Evolutionary conservation across 2,113 vertebrate genomes (phyloP).

Genomic region (Pelmatolapia mariae): DNA sequence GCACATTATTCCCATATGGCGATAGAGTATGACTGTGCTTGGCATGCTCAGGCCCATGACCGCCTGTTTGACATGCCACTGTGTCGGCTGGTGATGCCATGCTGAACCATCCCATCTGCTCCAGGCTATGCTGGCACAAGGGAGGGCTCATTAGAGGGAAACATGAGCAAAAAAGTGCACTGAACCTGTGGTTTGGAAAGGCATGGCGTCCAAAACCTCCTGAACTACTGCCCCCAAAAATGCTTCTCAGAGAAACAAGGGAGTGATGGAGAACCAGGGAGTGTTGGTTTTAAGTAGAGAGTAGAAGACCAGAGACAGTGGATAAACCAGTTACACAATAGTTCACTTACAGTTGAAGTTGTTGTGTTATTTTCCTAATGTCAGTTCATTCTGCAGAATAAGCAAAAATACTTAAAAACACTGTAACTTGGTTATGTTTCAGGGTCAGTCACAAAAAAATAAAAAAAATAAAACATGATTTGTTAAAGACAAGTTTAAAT

Average conservation of each 20-base stretch:
- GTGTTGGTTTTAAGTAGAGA: background rate
- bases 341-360: background rate
- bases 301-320: background rate
- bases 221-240: constrained; percentile 7
- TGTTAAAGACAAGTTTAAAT: background rate
- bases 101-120: constrained; percentile 65
- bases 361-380: background rate
- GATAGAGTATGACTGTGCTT: constrained; percentile 11
- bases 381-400: background rate
- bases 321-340: background rate
- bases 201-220: background rate
- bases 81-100: constrained; percentile 55
- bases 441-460: background rate
- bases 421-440: background rate
- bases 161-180: constrained; percentile 24
- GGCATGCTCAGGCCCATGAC: constrained; percentile 15
- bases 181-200: constrained; percentile 4
- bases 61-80: constrained; percentile 53
- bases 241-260: constrained; percentile 13
- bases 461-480: background rate
- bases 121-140: constrained; percentile 11
- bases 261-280: background rate
- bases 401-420: background rate
- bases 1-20: constrained; percentile 35
- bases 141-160: background rate